Percentiles rank a stretch among this genome's conserved stretches.
Conservation (phyloP, 2,888 invertebrate genomes). For the Drosophila tripunctata region DNA sequence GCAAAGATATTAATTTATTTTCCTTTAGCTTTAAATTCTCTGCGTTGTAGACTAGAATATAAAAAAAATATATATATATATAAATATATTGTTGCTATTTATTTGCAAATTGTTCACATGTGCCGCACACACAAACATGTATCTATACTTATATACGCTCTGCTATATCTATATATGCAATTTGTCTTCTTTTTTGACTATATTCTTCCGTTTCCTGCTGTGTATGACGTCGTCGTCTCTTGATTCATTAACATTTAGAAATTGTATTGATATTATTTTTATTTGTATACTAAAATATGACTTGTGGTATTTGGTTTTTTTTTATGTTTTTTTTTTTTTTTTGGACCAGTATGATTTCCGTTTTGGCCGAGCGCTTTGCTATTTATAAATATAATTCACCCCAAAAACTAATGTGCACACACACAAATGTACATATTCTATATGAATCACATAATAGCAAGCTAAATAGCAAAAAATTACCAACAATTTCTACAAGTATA, state of each 20-base stretch:
- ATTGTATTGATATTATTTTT: conserved; percentile 54
- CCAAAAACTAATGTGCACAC: conserved; percentile 30
- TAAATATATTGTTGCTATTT: conserved; percentile 18
- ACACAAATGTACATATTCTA: conserved; percentile 46
- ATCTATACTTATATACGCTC: conserved; percentile 16
- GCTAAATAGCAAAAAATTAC: conserved; percentile 46
- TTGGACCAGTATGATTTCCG: conserved; percentile 72
- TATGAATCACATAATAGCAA: conserved; percentile 77
- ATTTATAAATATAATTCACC: conserved; percentile 72
- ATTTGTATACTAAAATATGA: conserved; percentile 22
- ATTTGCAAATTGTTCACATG: conserved; percentile 44
- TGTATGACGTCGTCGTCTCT: conserved; percentile 63
- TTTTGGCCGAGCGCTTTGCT: conserved; percentile 54
- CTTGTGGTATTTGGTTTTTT: conserved; percentile 33
- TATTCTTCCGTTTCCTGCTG: conserved; percentile 65
- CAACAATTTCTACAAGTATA: conserved; percentile 24
- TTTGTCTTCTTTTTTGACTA: too few species aligned
- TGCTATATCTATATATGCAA: conserved; percentile 29
- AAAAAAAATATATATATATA: conserved; percentile 1
- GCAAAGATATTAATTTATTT: conserved; percentile 58
- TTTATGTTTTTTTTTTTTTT: too few species aligned
- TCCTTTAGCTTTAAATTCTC: conserved; percentile 49
- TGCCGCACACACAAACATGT: conserved; percentile 23
- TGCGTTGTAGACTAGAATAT: conserved; percentile 21
- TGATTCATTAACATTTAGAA: conserved; percentile 10